Percentiles rank a stretch among this genome's conserved stretches.
Evolutionary conservation across 1,140 invertebrate species (phyloP).

Genomic region (Macrobrachium nipponense): DNA sequence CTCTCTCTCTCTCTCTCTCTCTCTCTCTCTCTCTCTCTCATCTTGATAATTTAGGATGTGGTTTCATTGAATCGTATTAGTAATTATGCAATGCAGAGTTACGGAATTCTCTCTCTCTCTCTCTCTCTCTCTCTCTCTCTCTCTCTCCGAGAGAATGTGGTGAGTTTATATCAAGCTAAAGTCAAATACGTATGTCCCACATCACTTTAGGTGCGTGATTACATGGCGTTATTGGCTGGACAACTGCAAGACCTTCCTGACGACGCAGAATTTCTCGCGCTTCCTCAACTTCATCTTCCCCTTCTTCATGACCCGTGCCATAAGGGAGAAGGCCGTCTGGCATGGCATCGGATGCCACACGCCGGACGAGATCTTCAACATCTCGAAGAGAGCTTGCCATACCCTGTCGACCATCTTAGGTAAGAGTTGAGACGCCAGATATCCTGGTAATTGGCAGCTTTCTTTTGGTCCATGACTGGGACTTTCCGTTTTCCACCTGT

Average conservation of each 20-base stretch:
- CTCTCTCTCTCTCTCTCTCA: too few species aligned
- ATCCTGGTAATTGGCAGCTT: neutral
- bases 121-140: too few species aligned
- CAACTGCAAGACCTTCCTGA: conserved; percentile 45
- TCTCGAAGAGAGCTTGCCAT: conserved; percentile 30
- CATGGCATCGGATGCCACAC: conserved; percentile 54
- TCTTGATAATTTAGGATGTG: too few species aligned
- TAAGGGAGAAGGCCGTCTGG: neutral
- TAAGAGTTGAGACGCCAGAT: neutral
- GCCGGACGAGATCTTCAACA: conserved; percentile 49
- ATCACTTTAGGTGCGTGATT: conserved; percentile 39
- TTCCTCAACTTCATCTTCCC: conserved; percentile 11
- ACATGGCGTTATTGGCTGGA: conserved; percentile 56
- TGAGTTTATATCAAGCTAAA: neutral
- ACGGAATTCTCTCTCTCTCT: too few species aligned
- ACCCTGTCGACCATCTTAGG: conserved; percentile 44
- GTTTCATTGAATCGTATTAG: too few species aligned
- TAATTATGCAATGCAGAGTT: too few species aligned
- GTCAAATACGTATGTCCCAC: neutral
- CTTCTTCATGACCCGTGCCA: conserved; percentile 23
- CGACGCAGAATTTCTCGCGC: conserved; percentile 29
- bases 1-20: too few species aligned
- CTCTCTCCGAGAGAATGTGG: too few species aligned
- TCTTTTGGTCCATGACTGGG: neutral
- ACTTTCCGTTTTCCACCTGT: neutral